Evolutionary conservation across 2,797 vertebrate genomes (phyloP).

Genomic region (Lophius americanus): DNA sequence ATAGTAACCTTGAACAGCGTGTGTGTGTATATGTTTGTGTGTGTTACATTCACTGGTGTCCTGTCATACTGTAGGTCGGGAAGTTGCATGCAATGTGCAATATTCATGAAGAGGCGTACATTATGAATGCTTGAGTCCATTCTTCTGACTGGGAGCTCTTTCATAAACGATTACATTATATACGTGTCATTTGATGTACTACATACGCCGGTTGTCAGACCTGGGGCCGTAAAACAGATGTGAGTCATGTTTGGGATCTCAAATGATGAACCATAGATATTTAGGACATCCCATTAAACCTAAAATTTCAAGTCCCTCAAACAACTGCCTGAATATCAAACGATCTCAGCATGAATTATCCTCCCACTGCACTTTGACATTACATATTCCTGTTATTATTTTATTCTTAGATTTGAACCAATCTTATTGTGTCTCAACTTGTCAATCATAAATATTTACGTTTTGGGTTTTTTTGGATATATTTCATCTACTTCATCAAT

Average conservation of each 20-base stretch:
- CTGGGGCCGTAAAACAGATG: conserved; percentile 14
- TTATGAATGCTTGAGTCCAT: conserved; percentile 63
- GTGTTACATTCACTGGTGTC: conserved; percentile 40
- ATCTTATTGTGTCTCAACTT: conserved; percentile 38
- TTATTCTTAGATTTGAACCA: conserved; percentile 27
- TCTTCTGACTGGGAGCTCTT: conserved; percentile 33
- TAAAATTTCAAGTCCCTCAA: background rate
- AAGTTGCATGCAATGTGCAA: conserved; percentile 83
- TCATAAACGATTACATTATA: conserved; percentile 18
- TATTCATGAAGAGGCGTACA: conserved; percentile 71
- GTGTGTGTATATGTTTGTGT: conserved; percentile 11
- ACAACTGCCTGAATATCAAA: conserved; percentile 24
- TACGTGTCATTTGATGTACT: conserved; percentile 44
- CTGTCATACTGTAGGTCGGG: conserved; percentile 78
- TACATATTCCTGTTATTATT: conserved; percentile 7
- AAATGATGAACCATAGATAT: conserved; percentile 1
- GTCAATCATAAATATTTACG: conserved; percentile 47
- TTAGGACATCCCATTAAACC: background rate
- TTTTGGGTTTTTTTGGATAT: conserved; percentile 42
- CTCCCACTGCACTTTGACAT: conserved; percentile 11
- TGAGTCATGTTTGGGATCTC: conserved; percentile 1
- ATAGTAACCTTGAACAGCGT: conserved; percentile 46
- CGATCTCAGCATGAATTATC: background rate
- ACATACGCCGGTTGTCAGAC: conserved; percentile 19
- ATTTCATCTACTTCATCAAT: conserved; percentile 69